These are phyloP conservation scores for Delichon dasypus DNA, from an alignment of 2,797 vertebrate genomes.

Conservation along the genomic window DNA sequence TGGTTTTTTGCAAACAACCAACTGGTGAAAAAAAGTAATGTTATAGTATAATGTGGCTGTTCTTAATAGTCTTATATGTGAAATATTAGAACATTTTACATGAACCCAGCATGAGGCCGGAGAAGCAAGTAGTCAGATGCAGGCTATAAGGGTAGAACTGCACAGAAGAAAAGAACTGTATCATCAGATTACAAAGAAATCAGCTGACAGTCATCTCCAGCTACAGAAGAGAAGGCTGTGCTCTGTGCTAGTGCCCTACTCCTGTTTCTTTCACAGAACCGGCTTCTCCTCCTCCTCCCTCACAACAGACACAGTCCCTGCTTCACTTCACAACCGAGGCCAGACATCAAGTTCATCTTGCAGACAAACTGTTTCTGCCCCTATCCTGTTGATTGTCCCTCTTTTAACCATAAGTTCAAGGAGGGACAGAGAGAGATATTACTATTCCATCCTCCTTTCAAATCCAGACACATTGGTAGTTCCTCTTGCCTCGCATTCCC, in stretches of 20 bases:
- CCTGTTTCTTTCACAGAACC: not conserved
- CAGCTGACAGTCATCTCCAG: not conserved
- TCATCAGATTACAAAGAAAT: not conserved
- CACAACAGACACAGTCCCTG: fast-evolving
- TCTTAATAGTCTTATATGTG: not conserved
- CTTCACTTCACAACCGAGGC: not conserved
- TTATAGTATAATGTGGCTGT: not conserved
- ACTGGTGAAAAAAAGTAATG: not conserved
- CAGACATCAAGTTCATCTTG: not conserved
- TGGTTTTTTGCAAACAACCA: not conserved
- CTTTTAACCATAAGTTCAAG: not conserved
- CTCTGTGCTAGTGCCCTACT: not conserved
- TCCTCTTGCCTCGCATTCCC: not conserved
- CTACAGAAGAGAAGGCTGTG: not conserved
- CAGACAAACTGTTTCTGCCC: not conserved
- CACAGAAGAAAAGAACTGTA: not conserved
- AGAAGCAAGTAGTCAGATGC: not conserved
- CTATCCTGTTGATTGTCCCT: fast-evolving
- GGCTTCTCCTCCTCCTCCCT: not conserved
- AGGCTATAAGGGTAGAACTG: not conserved
- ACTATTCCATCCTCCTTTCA: not conserved
- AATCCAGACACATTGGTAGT: not conserved
- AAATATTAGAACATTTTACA: not conserved
- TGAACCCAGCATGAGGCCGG: not conserved
- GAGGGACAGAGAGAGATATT: not conserved